Evolutionary conservation across 1,140 invertebrate species (phyloP).

Genomic region (Caenorhabditis inopinata): DNA sequence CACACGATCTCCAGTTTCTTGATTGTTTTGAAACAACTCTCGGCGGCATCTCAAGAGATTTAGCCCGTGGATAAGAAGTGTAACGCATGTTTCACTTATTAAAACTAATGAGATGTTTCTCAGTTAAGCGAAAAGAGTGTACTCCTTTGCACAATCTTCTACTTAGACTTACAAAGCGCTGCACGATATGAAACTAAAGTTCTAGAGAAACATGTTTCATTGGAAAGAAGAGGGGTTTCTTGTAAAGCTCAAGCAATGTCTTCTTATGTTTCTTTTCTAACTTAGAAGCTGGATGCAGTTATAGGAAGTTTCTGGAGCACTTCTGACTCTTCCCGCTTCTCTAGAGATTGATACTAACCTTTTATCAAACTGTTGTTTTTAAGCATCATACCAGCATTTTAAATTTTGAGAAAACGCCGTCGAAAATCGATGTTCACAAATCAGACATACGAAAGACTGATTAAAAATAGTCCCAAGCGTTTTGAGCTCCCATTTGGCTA

Average conservation of each 20-base stretch:
- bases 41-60: not conserved
- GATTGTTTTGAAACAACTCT: conserved; percentile 18
- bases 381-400: not conserved
- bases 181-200: not conserved
- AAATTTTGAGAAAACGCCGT: not conserved
- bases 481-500: not conserved
- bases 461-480: too few species aligned
- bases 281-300: too few species aligned
- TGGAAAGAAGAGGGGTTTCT: not conserved
- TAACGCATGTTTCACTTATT: conserved; percentile 31
- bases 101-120: conserved; percentile 34
- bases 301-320: too few species aligned
- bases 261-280: too few species aligned
- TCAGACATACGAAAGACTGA: too few species aligned
- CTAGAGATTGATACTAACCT: too few species aligned
- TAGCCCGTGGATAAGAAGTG: not conserved
- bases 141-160: conserved; percentile 24
- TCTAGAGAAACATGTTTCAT: not conserved
- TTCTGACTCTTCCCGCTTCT: too few species aligned
- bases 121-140: not conserved
- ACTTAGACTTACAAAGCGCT: not conserved
- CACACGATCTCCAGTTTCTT: not conserved
- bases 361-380: too few species aligned
- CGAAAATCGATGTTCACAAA: not conserved
- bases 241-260: too few species aligned